Evolutionary conservation across 2,797 vertebrate genomes (phyloP).

Genomic region (Orestias chungarensis): DNA sequence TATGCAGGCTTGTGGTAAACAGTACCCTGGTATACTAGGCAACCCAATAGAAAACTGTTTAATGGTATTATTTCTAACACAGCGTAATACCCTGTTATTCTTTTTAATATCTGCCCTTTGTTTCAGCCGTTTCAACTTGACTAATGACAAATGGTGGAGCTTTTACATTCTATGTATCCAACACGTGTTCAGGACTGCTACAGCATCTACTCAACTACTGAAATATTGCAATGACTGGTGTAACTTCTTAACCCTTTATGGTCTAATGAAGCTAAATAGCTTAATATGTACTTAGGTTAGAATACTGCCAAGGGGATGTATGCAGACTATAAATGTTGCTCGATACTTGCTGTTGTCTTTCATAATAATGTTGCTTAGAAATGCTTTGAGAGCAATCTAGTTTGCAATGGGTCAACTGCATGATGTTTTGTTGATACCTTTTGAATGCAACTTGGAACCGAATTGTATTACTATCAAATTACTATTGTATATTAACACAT

Average conservation of each 20-base stretch:
- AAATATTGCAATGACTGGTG: neutral
- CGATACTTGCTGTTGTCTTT: no score
- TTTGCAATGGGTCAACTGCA: no score
- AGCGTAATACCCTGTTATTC: neutral
- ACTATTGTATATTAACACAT: neutral
- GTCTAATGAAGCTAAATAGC: slow-evolving; percentile 37
- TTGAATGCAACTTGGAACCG: neutral
- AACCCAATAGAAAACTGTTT: neutral
- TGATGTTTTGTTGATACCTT: neutral
- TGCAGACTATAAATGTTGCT: no score
- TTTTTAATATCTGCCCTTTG: neutral
- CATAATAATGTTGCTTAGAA: no score
- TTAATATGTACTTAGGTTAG: neutral
- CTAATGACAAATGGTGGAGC: neutral
- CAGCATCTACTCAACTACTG: neutral
- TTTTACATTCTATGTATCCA: neutral
- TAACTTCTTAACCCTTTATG: no score
- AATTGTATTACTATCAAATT: neutral
- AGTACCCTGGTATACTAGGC: slow-evolving; percentile 31
- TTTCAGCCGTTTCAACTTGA: neutral
- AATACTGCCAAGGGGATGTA: neutral
- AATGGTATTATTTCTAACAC: neutral
- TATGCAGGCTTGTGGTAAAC: slow-evolving; percentile 39
- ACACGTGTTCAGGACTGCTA: neutral
- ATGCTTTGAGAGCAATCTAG: no score